Evolutionary conservation across 1,140 invertebrate genomes (phyloP).

Genomic region (Ips typographus): DNA sequence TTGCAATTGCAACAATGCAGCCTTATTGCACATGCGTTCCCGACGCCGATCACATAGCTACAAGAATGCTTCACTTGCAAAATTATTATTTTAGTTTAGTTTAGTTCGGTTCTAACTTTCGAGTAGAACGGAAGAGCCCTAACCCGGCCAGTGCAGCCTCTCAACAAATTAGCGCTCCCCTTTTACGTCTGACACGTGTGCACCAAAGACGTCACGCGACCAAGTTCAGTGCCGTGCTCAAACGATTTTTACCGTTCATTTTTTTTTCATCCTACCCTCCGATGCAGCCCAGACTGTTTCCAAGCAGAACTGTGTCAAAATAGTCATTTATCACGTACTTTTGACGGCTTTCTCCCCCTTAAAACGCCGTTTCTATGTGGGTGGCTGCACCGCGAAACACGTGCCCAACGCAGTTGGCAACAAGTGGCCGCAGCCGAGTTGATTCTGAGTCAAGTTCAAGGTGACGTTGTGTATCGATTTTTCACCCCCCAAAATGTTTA

Average conservation of each 20-base stretch:
- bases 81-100: slow-evolving; percentile 47
- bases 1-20: slow-evolving; percentile 34
- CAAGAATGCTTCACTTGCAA: slow-evolving; percentile 42
- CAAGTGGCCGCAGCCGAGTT: slow-evolving; percentile 26
- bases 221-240: neutral
- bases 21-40: slow-evolving; percentile 47
- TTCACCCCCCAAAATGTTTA: slow-evolving; percentile 10
- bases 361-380: neutral
- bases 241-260: neutral
- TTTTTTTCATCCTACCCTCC: neutral
- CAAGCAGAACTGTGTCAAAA: slow-evolving; percentile 6
- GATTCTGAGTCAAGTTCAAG: slow-evolving; percentile 43
- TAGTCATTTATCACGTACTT: slow-evolving; percentile 14
- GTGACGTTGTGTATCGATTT: slow-evolving; percentile 41
- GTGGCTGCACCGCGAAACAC: slow-evolving; percentile 19
- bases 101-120: slow-evolving; percentile 26
- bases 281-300: slow-evolving; percentile 1
- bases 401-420: slow-evolving; percentile 33
- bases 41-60: slow-evolving; percentile 27
- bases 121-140: slow-evolving; percentile 1
- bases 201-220: neutral
- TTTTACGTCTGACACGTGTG: neutral
- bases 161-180: neutral
- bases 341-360: neutral
- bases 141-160: neutral